These are phyloP conservation scores for Nothocercus nigrocapillus DNA, from an alignment of 2,113 vertebrate genomes.

Conservation along the genomic window DNA sequence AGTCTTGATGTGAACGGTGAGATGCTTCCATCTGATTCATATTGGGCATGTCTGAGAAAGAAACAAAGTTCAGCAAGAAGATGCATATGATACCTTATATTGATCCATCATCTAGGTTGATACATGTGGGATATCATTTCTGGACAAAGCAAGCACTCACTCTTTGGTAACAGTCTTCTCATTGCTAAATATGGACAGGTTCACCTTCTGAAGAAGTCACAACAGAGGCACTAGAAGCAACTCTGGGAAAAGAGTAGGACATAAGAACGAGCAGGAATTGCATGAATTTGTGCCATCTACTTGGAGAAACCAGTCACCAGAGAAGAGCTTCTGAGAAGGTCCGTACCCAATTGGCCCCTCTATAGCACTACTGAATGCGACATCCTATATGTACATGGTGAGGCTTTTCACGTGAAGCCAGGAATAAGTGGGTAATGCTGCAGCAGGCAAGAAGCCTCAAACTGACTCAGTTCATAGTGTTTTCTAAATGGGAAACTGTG, in stretches of 20 bases:
- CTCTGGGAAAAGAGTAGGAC: accelerated
- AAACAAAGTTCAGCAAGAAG: background rate
- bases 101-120: background rate
- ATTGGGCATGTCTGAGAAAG: background rate
- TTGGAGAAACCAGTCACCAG: background rate
- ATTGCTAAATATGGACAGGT: background rate
- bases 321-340: background rate
- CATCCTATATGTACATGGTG: accelerated
- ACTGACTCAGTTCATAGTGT: background rate
- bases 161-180: background rate
- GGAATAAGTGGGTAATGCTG: background rate
- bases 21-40: background rate
- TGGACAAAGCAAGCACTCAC: background rate
- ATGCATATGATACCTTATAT: background rate
- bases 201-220: background rate
- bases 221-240: background rate
- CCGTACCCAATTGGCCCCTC: background rate
- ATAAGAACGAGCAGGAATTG: background rate
- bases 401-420: background rate
- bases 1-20: background rate
- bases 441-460: background rate
- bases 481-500: background rate
- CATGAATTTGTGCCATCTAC: background rate
- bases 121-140: background rate
- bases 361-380: background rate